A percentile compares a stretch with the other conserved stretches of the same genome.
phyloP scores from a whole-genome alignment of 2,888 invertebrate genomes.

The Melanostoma mellinum region DNA sequence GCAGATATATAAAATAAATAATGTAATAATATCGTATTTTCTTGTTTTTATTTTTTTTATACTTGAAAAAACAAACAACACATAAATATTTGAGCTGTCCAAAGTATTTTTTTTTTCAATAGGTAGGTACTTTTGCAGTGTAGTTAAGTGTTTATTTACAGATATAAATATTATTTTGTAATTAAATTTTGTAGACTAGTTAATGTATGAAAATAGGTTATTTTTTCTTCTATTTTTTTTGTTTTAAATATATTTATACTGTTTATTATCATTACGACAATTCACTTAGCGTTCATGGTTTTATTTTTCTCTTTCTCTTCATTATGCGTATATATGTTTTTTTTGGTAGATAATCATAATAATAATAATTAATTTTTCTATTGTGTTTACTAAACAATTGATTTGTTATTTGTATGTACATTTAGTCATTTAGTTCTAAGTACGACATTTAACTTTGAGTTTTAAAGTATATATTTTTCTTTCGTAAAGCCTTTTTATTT shows the following conservation, averaged over 20 bases:
- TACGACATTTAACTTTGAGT: conserved; percentile 26
- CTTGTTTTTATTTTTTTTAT: not conserved
- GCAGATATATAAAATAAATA: conserved; percentile 59
- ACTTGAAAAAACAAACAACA: conserved; percentile 48
- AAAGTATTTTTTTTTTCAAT: conserved; percentile 39
- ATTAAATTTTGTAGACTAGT: conserved; percentile 64
- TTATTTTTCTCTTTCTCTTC: conserved; percentile 23
- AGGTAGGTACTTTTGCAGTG: conserved; percentile 71
- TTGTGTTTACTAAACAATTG: conserved; percentile 53
- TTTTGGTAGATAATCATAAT: conserved; percentile 30
- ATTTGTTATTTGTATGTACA: conserved; percentile 57
- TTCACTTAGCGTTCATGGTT: conserved; percentile 63
- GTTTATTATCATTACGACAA: conserved; percentile 67
- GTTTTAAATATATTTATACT: conserved; percentile 61
- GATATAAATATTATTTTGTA: conserved; percentile 41
- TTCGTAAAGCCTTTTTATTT: conserved; percentile 40
- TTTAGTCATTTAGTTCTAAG: conserved; percentile 20
- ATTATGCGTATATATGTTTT: conserved; percentile 32
- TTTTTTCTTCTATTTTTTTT: conserved; percentile 47
- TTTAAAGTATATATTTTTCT: conserved; percentile 24
- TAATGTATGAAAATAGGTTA: conserved; percentile 70
- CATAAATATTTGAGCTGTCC: conserved; percentile 66
- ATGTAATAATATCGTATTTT: conserved; percentile 29
- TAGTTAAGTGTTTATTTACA: conserved; percentile 65
- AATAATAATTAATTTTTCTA: conserved; percentile 17